Base-by-base conservation (phyloP, 2,888 invertebrate species). In the Nephrocerus scutellatus region DNA sequence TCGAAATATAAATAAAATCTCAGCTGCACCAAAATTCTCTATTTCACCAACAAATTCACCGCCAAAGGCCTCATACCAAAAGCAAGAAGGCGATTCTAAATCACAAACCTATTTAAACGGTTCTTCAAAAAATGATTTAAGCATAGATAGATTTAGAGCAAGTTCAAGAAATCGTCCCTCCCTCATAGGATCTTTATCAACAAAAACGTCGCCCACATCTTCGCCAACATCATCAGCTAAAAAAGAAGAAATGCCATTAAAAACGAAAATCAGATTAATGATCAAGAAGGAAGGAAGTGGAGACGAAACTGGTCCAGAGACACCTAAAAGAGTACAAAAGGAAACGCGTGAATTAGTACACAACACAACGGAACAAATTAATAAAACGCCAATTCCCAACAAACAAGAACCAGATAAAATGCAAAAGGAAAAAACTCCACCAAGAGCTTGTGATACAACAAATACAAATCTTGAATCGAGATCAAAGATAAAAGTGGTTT, bases 401-500 rank as follows among this genome's bases (percentile, higher is more conserved):
- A n/a, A n/a, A n/a, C n/a, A n/a, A n/a, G 28, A 31, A 32, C 4
- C 20, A 31, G 4, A 23, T 34, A 28, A 13, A n/a, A 33, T 24
- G 7, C 14, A 23, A 26, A 12, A 8, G 7, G 7, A 12, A 4
- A 13, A 4, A 18, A 24, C 20, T 10, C 26, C n/a, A 4, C n/a
- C 12, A 21, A 18, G 19, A 18, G 6, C 8, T 31, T 20, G 22
- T 6, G 19, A 21, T 9, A 15, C 13, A 2, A n/a, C 35, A 14
- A 15, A 12, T 4, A 24, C 31, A 0, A 57, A 54, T n/a, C n/a
- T n/a, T n/a, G n/a, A n/a, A n/a, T n/a, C n/a, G n/a, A n/a, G n/a
- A 16, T 43, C 49, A 3, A 52, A 53, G n/a, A 34, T 61, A 1
- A 57, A 46, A 40, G 55, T 64, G 6, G 57, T 60, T 5, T 63